Base-by-base conservation (phyloP, 2,888 invertebrate species). In the Galeopsomyia nigrocyanea region DNA sequence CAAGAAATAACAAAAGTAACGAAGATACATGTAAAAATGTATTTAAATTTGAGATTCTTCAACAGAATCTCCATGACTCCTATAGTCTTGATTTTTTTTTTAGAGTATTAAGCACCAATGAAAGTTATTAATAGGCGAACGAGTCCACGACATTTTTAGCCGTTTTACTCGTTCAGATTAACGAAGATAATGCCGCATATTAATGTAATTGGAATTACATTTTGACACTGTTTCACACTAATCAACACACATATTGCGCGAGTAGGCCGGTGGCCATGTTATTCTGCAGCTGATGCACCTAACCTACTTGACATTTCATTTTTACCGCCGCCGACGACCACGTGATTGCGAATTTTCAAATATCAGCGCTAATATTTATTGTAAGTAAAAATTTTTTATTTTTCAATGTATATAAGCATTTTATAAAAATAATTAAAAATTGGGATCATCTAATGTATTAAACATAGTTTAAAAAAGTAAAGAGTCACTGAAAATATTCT, bases 1-100 rank as follows among this genome's bases (percentile, higher is more conserved):
- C 87, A 87, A 5, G 87, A 83, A 62, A 87, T 78, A 16, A 87
- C 71, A 72, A 88, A 87, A 51, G 87, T 87, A 63, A 86, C 76
- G 71, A 87, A 81, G 75, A 88, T 86, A 76, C 88, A 87, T 65
- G 84, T 75, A 57, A 87, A 78, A 68, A 88, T 80, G 75, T 83
- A 85, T 79, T 84, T 87, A 31, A 85, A 80, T 73, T 80, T 82
- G 56, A 83, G 73, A 62, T 79, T 81, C 56, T 79, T 83, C 78
- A 82, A 80, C 64, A 77, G 65, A 64, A 77, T 73, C 77, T 83
- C 80, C 85, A 86, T 86, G 65, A 69, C 64, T 55, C 17, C n/a
- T 0, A 14, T 10, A 31, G 49, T 3, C 14, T 22, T 1, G 65
- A 62, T 5, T 26, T 2, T 5, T 26, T 2, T 46, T 26, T 68